phyloP scores from a whole-genome alignment of 2,113 vertebrate species.

The Lathamus discolor region DNA sequence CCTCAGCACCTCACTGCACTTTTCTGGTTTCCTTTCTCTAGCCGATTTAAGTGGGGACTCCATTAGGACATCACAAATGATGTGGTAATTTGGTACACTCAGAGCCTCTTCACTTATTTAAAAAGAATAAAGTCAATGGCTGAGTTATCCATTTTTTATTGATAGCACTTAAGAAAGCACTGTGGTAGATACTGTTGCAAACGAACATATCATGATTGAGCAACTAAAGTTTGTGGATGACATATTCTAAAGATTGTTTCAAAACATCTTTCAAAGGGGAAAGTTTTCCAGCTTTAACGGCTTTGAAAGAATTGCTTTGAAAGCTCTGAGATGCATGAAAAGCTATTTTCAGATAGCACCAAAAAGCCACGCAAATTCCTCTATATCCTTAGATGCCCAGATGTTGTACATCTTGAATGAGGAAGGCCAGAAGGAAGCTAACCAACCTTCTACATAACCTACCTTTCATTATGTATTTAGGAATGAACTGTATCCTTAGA shows the following conservation, averaged over 20 bases:
- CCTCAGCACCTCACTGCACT: not conserved
- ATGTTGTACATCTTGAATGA: not conserved
- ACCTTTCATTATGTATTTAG: not conserved
- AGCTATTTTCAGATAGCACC: not conserved
- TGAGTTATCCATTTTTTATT: constrained; percentile 46
- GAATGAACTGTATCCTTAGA: not conserved
- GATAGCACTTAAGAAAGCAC: constrained; percentile 21
- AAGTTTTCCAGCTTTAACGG: not conserved
- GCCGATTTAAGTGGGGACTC: constrained; percentile 1
- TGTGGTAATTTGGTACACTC: not conserved
- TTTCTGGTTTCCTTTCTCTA: constrained; percentile 2
- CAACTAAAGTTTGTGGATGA: not conserved
- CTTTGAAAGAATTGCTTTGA: not conserved
- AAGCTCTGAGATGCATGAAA: not conserved
- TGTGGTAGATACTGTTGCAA: not conserved
- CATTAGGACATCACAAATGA: constrained; percentile 29
- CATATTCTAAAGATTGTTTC: not conserved
- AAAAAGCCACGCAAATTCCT: not conserved
- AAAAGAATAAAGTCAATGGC: constrained; percentile 7
- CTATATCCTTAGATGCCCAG: not conserved
- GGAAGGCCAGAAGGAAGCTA: not conserved
- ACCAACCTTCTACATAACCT: not conserved
- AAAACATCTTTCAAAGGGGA: not conserved
- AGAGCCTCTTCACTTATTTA: constrained; percentile 43
- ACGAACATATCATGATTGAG: not conserved